These are phyloP conservation scores for Bathybates hornii DNA, from an alignment of 2,113 vertebrate species.

Conservation along the genomic window DNA sequence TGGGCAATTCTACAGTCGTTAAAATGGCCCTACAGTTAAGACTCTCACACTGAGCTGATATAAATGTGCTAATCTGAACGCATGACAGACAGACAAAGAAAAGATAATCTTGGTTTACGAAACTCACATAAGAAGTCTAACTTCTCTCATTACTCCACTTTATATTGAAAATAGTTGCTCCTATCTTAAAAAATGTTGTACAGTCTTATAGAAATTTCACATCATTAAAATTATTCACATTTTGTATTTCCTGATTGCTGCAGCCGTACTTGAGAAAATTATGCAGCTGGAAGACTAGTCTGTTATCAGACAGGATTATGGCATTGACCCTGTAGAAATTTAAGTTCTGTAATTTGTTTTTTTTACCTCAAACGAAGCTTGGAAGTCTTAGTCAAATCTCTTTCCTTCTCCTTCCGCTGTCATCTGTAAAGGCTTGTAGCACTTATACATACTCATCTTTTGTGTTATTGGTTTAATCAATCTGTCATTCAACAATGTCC, in stretches of 20 bases:
- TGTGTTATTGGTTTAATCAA: background rate
- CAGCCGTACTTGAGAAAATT: background rate
- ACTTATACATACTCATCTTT: background rate
- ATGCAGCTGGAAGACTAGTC: background rate
- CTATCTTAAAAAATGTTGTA: background rate
- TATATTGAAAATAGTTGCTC: background rate
- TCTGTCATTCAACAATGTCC: background rate
- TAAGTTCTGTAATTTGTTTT: background rate
- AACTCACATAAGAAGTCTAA: background rate
- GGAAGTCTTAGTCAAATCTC: background rate
- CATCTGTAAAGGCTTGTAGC: background rate
- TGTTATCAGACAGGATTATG: background rate
- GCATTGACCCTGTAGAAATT: background rate
- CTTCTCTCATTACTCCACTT: background rate
- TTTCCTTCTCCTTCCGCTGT: background rate
- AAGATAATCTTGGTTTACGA: background rate
- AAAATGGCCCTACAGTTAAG: background rate
- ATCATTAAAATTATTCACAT: background rate
- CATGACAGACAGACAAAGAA: background rate
- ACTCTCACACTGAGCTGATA: background rate
- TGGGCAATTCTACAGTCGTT: background rate
- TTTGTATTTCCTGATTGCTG: background rate
- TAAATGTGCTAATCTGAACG: background rate
- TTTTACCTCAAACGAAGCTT: background rate
- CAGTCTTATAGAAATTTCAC: background rate